Percentiles rank a stretch among this genome's conserved stretches.
phyloP scores from a whole-genome alignment of 2,888 invertebrate species.

The Agrochola lota region DNA sequence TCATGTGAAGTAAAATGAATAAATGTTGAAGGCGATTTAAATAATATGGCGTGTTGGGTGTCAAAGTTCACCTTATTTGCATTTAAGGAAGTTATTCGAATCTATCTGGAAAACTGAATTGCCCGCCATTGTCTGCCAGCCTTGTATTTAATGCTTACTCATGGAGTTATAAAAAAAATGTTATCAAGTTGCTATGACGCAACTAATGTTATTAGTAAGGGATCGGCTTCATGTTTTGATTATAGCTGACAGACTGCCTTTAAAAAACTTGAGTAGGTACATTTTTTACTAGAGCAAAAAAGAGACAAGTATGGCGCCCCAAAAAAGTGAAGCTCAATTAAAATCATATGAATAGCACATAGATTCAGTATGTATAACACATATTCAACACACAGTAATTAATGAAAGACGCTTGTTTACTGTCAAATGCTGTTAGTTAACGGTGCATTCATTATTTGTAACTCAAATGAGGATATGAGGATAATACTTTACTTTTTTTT shows the following conservation, averaged over 20 bases:
- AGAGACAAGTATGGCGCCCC: slow-evolving; percentile 2
- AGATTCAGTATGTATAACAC: neutral
- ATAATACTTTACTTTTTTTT: slow-evolving; percentile 3
- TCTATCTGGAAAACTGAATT: slow-evolving; percentile 20
- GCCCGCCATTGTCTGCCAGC: slow-evolving; percentile 36
- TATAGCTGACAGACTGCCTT: neutral
- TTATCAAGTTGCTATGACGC: slow-evolving; percentile 35
- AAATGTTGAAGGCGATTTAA: slow-evolving; percentile 8
- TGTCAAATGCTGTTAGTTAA: slow-evolving; percentile 26
- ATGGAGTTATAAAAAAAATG: slow-evolving; percentile 20
- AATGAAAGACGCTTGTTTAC: neutral
- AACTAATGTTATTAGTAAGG: slow-evolving; percentile 20
- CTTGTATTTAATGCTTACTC: slow-evolving; percentile 43
- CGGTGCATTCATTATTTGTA: slow-evolving; percentile 10
- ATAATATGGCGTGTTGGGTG: slow-evolving; percentile 36
- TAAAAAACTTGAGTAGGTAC: neutral
- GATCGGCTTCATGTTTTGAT: slow-evolving; percentile 10
- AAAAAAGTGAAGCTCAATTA: slow-evolving; percentile 22
- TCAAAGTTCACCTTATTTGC: slow-evolving; percentile 37
- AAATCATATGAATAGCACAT: neutral
- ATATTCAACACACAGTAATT: neutral
- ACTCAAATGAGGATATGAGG: slow-evolving; percentile 5
- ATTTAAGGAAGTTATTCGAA: slow-evolving; percentile 45
- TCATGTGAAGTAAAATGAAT: slow-evolving; percentile 11
- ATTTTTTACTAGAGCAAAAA: slow-evolving; percentile 27